Percentiles rank a stretch among this genome's conserved stretches.
phyloP scores from a whole-genome alignment of 2,888 invertebrate species.

The Antheraea yamamai region DNA sequence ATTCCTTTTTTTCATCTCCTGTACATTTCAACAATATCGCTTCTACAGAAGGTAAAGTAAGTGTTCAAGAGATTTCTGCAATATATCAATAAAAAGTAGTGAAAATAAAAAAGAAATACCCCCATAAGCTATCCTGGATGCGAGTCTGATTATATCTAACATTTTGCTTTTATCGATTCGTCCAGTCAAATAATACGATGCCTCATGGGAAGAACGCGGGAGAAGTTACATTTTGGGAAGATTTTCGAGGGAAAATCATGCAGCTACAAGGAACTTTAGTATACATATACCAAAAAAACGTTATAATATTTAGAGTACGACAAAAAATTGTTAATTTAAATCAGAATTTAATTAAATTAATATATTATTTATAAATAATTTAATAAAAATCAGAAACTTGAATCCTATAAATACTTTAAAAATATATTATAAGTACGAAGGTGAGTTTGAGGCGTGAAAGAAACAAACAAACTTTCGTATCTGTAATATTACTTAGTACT shows the following conservation, averaged over 20 bases:
- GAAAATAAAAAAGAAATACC: not conserved
- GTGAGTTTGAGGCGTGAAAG: too few species aligned
- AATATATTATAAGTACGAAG: too few species aligned
- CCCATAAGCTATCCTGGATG: not conserved
- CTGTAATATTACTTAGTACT: too few species aligned
- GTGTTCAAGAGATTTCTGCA: not conserved
- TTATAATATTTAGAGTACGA: not conserved
- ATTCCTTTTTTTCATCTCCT: not conserved
- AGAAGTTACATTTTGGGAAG: slow-evolving; percentile 23
- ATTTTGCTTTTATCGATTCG: slow-evolving; percentile 41
- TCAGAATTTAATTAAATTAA: too few species aligned
- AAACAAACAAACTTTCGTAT: too few species aligned
- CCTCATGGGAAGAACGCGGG: slow-evolving; percentile 22
- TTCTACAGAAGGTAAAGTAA: not conserved
- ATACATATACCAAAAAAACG: not conserved
- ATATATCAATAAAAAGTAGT: not conserved
- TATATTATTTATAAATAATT: too few species aligned
- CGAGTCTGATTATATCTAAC: not conserved
- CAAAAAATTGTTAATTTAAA: not conserved
- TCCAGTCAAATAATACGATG: slow-evolving; percentile 44
- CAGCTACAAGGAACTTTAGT: not conserved
- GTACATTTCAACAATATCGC: not conserved
- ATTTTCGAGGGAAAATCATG: not conserved
- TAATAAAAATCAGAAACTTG: not conserved
- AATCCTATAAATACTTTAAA: too few species aligned